These are phyloP conservation scores for Heliconius cydno DNA, from an alignment of 2,888 invertebrate species.

Conservation along the genomic window DNA sequence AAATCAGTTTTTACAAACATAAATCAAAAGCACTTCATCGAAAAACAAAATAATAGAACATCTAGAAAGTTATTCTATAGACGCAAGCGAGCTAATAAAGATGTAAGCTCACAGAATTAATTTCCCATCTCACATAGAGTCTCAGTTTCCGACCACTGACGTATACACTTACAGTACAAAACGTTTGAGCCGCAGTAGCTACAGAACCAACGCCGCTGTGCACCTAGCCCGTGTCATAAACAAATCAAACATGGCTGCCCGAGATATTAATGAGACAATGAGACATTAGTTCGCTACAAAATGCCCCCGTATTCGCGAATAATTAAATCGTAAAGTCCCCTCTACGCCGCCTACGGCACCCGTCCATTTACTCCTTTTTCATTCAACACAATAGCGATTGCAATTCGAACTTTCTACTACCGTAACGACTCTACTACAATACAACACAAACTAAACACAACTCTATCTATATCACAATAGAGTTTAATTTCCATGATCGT, in stretches of 20 bases:
- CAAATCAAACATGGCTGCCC: constrained; percentile 83
- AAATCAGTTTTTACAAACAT: background rate
- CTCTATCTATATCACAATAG: constrained; percentile 50
- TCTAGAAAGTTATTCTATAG: constrained; percentile 18
- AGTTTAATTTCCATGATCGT: constrained; percentile 49
- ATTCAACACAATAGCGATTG: constrained; percentile 83
- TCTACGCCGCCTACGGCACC: constrained; percentile 80
- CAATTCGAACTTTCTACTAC: constrained; percentile 70
- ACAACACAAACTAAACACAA: constrained; percentile 47
- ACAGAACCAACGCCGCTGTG: constrained; percentile 55
- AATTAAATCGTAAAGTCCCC: constrained; percentile 84
- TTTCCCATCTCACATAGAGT: constrained; percentile 53
- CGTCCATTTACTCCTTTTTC: constrained; percentile 83
- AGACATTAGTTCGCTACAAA: constrained; percentile 83
- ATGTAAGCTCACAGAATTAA: constrained; percentile 54
- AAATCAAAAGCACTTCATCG: background rate
- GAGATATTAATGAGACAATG: constrained; percentile 84
- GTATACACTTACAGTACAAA: constrained; percentile 48
- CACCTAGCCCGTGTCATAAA: constrained; percentile 79
- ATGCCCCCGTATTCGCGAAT: constrained; percentile 84
- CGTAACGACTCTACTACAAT: constrained; percentile 61
- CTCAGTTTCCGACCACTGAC: constrained; percentile 56
- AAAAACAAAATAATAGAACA: background rate
- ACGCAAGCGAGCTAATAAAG: constrained; percentile 44
- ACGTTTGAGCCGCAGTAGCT: constrained; percentile 47